Evolutionary conservation across 1,140 invertebrate species (phyloP), one percentile per base, ranked within the genome.

Genomic region (Penaeus vannamei): DNA sequence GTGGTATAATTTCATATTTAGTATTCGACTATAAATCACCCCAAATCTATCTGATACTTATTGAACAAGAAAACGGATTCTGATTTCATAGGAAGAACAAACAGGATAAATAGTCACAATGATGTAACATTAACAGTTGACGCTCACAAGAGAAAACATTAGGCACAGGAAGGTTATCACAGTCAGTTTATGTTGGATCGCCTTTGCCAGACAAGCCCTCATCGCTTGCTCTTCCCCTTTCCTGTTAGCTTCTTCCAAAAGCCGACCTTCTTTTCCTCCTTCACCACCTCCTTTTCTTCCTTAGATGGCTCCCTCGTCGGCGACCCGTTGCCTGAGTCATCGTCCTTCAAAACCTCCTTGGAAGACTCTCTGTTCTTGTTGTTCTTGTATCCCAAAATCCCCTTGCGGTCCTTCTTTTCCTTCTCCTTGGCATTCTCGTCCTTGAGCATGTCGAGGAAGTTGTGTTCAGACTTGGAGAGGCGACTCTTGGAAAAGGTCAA

Each of bases 171-270:
- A 85, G 61, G 82, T 42, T 89, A 89, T 89, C 87, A 89, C 87
- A 89, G 87, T 89, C 87, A 80, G 61, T 77, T 89, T 36, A 42
- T n/a, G 36, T 23, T 72, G 60, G 87, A 59, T 32, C 82, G 22
- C 29, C 64, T 20, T 46, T 22, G 29, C 23, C 23, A 29, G 36
- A 29, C 59, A 29, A 77, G 5, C 76, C 1, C 61, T 95, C 95
- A 96, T 94, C 95, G 95, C 92, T 95, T 96, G 90, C 94, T 95
- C 91, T 95, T 95, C 91, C 94, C 95, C 91, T 95, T 95, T 93
- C 95, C 95, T 83, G 95, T 95, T 91, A 96, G 95, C 92, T 95
- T 94, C 92, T 95, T 95, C 95, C 95, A 96, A 93, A 96, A 96
- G 92, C 95, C 95, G 42, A 94, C 94, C 92, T 95, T 95, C 92